Base-by-base conservation (phyloP, 1,140 invertebrate genomes). In the Calliopsis andreniformis region DNA sequence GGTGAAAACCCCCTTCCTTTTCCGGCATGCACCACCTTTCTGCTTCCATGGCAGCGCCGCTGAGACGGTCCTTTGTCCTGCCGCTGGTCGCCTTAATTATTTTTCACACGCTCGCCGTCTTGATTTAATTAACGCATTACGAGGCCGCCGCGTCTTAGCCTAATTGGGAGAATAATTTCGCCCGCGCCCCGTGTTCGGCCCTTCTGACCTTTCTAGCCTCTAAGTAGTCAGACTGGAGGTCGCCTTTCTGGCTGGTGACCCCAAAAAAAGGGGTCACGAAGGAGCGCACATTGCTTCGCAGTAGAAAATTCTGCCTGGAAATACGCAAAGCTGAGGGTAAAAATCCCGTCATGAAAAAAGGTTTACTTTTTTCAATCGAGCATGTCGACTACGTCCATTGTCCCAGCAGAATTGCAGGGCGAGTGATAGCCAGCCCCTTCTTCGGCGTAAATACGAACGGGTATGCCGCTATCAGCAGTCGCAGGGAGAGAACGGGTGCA, bases 51-150 rank as follows among this genome's bases (percentile, higher is more conserved):
- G 45, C 28, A 35, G 53, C 43, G 28, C 71, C 28, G 42, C 71
- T 39, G 66, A 66, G 64, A 56, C 45, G 42, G 39, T 30, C 25
- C 47, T 77, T 77, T 77, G 75, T 77, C 66, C 68, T 12, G 49
- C 25, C 23, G 30, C 58, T 61, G 73, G 75, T 23, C 56, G 75
- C 68, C 75, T 77, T 77, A 77, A 77, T 77, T 77, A 77, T 77
- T 77, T 77, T 77, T 78, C 76, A 63, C 76, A 78, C 59, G 68
- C 68, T 72, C 68, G 51, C 32, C 59, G 59, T 78, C 59, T 78
- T 78, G 59, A 78, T 72, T 78, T 78, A 78, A 78, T 78, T 78
- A 72, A 73, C 59, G 59, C 59, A 72, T 78, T 78, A 64, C 76
- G n/a, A 28, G 49, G 1, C 35, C n/a, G 30, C 49, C 39, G 56